Evolutionary conservation across 2,113 vertebrate genomes (phyloP), one percentile per base, ranked within the genome.

Genomic region (Mandrillus leucophaeus): DNA sequence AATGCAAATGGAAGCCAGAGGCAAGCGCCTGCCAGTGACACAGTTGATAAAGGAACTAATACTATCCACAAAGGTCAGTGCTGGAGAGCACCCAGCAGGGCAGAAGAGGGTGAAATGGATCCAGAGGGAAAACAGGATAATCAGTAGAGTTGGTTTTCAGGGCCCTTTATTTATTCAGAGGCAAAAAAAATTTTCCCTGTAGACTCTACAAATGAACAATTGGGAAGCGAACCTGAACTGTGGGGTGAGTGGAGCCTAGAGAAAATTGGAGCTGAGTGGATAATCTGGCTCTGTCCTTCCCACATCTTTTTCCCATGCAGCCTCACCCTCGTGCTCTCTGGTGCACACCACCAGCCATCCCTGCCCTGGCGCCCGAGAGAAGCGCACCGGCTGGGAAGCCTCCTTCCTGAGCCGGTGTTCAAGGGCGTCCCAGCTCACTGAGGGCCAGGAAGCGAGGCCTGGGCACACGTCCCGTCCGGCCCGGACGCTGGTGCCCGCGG

Each of bases 381-480:
- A 43, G 52, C 55, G 7, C 48, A 0, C 0, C 3, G 52, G 16
- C 52, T 20, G 40, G 17, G 18, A n/a, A 50, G 32, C 48, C 35
- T 52, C 66, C 50, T 45, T 45, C 12, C 4, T 2, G 68, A 22
- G n/a, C 45, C 0, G 20, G 50, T 4, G 14, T 11, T 52, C 97
- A 23, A 75, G 92, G 93, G 85, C 97, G 55, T 18, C 89, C 95
- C 81, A 48, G 97, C 96, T 90, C 93, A 90, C 73, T 89, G 85
- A 83, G 97, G 80, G 59, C 76, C 68, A 84, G 76, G 87, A 93
- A 95, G 95, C 75, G 14, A 93, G 93, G 90, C 96, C 88, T 80
- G 79, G 68, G 38, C 97, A 90, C 98, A 95, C 93, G 93, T 95
- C 97, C 93, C 83, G 55, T 84, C 85, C 93, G 57, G 73, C 82